These are phyloP conservation scores for Petrosia ficiformis DNA, from an alignment of 37 sponge, comb jelly and placozoan species.

Conservation along the genomic window DNA sequence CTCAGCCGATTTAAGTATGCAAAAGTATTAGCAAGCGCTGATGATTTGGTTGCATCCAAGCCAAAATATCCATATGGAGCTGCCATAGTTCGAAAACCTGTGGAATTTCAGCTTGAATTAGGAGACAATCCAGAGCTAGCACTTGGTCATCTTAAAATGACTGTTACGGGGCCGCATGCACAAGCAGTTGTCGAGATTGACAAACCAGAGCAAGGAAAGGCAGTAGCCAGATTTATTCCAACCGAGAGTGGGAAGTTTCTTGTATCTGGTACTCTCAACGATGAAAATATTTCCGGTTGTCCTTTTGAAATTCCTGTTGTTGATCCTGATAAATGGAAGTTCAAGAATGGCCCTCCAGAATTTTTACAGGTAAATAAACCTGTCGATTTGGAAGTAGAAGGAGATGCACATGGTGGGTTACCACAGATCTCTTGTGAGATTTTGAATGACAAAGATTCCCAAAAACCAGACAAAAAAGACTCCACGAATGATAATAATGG, in stretches of 20 bases:
- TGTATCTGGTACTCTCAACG: background rate
- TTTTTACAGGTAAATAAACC: background rate
- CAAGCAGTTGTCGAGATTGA: background rate
- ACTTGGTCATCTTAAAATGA: background rate
- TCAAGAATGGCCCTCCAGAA: background rate
- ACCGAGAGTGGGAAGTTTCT: background rate
- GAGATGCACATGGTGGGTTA: background rate
- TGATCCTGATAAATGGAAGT: background rate
- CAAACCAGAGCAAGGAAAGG: background rate
- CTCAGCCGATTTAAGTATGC: conserved; percentile 65
- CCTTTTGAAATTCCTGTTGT: background rate
- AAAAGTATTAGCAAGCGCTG: conserved; percentile 39
- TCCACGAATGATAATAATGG: too few species aligned
- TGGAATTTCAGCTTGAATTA: background rate
- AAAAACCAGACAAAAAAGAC: too few species aligned
- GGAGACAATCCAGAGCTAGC: background rate
- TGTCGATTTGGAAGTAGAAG: background rate
- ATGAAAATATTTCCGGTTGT: background rate
- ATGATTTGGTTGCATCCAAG: conserved; percentile 27
- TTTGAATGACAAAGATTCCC: too few species aligned
- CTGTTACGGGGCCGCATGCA: background rate
- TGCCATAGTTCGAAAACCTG: background rate
- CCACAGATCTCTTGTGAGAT: too few species aligned
- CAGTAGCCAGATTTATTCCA: conserved; percentile 1
- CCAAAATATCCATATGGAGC: conserved; percentile 24